Evolutionary conservation across 2,888 invertebrate genomes (phyloP).

Genomic region (Epinotia brunnichana): DNA sequence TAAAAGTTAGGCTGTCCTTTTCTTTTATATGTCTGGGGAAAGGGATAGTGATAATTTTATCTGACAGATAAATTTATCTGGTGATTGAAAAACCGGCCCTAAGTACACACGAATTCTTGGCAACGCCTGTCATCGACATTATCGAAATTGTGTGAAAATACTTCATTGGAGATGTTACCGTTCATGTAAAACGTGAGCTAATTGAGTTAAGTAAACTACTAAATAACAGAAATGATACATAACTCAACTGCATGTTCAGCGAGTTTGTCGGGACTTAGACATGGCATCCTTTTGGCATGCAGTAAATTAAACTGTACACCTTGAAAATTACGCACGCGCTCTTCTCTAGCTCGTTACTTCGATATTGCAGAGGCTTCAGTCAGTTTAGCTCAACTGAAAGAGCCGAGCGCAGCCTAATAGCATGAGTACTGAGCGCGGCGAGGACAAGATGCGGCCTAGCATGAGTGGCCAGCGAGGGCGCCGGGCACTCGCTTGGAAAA

Average conservation of each 20-base stretch:
- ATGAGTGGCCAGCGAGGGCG: slow-evolving; percentile 19
- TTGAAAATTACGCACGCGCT: background rate
- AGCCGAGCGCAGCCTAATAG: slow-evolving; percentile 7
- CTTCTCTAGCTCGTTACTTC: background rate
- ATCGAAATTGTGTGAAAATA: slow-evolving; percentile 41
- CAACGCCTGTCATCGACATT: slow-evolving; percentile 38
- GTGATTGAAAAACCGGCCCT: too few species aligned
- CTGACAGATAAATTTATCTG: too few species aligned
- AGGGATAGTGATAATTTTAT: too few species aligned
- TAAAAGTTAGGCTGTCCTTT: too few species aligned
- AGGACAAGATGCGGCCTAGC: slow-evolving; percentile 29
- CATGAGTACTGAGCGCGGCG: background rate
- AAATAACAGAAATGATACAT: background rate
- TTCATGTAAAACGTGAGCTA: slow-evolving; percentile 5
- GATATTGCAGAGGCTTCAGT: background rate
- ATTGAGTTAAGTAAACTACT: slow-evolving; percentile 9
- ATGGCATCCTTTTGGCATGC: background rate
- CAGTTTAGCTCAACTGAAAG: background rate
- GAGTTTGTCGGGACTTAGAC: background rate
- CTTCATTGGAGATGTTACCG: slow-evolving; percentile 6
- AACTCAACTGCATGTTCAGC: too few species aligned
- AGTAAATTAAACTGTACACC: background rate
- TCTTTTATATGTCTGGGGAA: too few species aligned
- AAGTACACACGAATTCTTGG: slow-evolving; percentile 35
- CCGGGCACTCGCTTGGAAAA: slow-evolving; percentile 43